These are phyloP conservation scores for Ambastaia sidthimunki DNA, from an alignment of 2,797 vertebrate species.

Conservation along the genomic window DNA sequence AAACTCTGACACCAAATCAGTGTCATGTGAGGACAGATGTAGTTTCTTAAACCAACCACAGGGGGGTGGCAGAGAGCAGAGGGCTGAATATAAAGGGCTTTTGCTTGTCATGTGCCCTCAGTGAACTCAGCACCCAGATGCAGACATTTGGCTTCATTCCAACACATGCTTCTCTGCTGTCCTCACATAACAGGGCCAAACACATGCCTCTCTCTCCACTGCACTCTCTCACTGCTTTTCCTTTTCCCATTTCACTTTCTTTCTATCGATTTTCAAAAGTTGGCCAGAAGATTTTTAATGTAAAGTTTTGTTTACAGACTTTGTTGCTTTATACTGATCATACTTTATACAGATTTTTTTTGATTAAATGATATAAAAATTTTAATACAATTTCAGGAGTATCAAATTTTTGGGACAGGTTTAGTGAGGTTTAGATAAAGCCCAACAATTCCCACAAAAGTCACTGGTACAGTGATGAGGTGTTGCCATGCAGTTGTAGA, in stretches of 20 bases:
- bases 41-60: constrained; percentile 54
- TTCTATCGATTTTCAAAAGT: background rate
- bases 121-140: constrained; percentile 78
- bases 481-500: too few species aligned
- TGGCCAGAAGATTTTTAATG: background rate
- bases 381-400: too few species aligned
- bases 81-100: constrained; percentile 55
- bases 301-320: too few species aligned
- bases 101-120: constrained; percentile 74
- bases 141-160: constrained; percentile 74
- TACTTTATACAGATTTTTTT: too few species aligned
- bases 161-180: constrained; percentile 77
- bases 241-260: background rate
- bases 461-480: too few species aligned
- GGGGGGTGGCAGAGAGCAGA: constrained; percentile 65
- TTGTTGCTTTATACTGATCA: too few species aligned
- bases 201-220: constrained; percentile 60
- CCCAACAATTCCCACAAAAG: too few species aligned
- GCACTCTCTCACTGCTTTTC: background rate
- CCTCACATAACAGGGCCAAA: constrained; percentile 74
- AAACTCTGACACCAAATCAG: background rate
- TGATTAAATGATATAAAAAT: too few species aligned
- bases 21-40: background rate
- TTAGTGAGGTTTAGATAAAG: too few species aligned
- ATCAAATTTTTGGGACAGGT: too few species aligned